Base-by-base conservation (phyloP, 2,797 vertebrate species). In the Gadopsis marmoratus region DNA sequence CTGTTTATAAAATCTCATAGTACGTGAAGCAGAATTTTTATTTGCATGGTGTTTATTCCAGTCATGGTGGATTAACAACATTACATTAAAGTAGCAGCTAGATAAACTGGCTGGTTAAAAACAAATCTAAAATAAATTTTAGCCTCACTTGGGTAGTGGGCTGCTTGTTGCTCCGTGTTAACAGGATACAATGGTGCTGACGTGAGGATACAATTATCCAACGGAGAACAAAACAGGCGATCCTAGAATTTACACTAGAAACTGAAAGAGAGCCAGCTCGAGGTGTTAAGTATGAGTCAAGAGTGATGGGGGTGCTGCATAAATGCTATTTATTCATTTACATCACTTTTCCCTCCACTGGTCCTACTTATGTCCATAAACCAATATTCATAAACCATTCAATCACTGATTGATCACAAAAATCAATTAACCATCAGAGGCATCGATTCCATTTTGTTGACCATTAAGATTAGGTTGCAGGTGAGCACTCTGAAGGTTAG, bases 401-500 rank as follows among this genome's bases (percentile, higher is more conserved):
- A 78, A 16, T 64, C 13, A 17, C 31, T 58, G 37, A 59, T 60
- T n/a, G 35, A 54, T 43, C 56, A 21, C 56, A 63, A 72, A 76
- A 78, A 37, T 71, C 70, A 58, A 56, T 55, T 50, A 67, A 71
- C 59, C 53, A 56, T 16, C 47, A 2, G 17, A 54, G 29, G 21
- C 53, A 43, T 63, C 50, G 45, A 80, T 76, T 79, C 60, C 39
- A 54, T 76, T 69, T 76, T 60, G 72, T 75, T 85, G 54, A 89
- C 76, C 48, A 54, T 67, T 77, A 62, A 62, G 48, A 86, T 79
- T 65, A 70, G 71, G 59, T 74, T 78, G 43, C 67, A 74, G 78
- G 51, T 81, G 45, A 85, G 62, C 72, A 73, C 53, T 74, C 43
- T 79, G 48, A 80, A 75, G 68, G 77, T 85, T 47, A 82, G 41